Percentiles rank a stretch among this genome's conserved stretches.
phyloP scores from a whole-genome alignment of 2,797 vertebrate species.

The Tragopan temminckii region DNA sequence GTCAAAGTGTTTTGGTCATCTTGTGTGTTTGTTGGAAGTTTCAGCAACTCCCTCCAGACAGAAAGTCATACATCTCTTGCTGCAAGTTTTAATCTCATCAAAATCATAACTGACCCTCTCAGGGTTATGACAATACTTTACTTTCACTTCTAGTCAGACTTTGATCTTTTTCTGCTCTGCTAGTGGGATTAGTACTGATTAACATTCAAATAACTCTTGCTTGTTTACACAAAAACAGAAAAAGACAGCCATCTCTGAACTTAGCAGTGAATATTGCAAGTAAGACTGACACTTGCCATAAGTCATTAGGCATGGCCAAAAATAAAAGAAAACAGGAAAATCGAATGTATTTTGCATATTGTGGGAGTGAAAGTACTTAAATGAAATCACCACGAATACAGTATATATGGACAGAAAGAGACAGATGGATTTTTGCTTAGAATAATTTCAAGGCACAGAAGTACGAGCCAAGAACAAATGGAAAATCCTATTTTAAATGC shows the following conservation, averaged over 20 bases:
- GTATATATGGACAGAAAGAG: conserved; percentile 31
- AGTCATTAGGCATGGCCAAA: conserved; percentile 14
- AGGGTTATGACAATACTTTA: background rate
- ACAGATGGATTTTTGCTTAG: conserved; percentile 33
- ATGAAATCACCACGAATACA: background rate
- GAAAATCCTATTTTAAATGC: background rate
- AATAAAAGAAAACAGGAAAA: conserved; percentile 11
- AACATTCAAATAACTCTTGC: conserved; percentile 11
- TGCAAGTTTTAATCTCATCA: background rate
- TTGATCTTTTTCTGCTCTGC: conserved; percentile 16
- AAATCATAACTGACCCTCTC: background rate
- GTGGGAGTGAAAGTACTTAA: background rate
- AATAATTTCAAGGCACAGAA: conserved; percentile 37
- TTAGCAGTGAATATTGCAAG: background rate
- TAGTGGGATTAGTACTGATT: background rate
- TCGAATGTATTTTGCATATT: background rate
- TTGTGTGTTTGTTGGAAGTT: background rate
- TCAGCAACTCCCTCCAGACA: background rate
- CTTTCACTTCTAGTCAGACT: background rate
- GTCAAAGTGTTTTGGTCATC: background rate
- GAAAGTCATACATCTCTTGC: background rate
- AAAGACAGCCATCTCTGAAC: background rate
- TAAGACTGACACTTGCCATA: conserved; percentile 5
- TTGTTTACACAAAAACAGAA: conserved; percentile 11
- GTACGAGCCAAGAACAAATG: conserved; percentile 46